These are phyloP conservation scores for Heptranchias perlo DNA, from an alignment of 2,113 vertebrate species.

Conservation along the genomic window DNA sequence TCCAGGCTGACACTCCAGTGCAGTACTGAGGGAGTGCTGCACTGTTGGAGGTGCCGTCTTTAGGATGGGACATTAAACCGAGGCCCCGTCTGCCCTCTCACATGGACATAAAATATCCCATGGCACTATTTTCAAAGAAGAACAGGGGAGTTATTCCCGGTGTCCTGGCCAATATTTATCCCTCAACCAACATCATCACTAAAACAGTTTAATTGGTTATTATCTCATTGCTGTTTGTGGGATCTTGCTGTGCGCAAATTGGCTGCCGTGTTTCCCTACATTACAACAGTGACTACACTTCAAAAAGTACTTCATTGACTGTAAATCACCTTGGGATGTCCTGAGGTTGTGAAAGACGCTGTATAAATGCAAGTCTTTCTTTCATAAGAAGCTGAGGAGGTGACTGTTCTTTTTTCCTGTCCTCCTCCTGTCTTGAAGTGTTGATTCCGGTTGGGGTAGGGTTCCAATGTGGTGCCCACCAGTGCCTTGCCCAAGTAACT, in stretches of 20 bases:
- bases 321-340: not conserved
- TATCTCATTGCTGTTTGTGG: not conserved
- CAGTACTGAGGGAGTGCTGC: not conserved
- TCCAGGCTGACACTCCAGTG: not conserved
- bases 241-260: not conserved
- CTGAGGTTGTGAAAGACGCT: not conserved
- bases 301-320: not conserved
- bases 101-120: not conserved
- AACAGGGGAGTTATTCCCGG: not conserved
- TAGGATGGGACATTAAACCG: not conserved
- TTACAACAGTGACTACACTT: not conserved
- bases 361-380: not conserved
- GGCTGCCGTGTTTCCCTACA: not conserved
- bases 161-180: not conserved
- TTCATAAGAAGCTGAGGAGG: not conserved
- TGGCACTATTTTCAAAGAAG: not conserved
- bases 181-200: not conserved
- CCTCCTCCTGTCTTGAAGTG: not conserved
- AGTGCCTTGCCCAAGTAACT: not conserved
- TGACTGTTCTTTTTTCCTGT: not conserved
- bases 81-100: not conserved
- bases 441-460: not conserved
- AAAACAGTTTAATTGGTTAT: not conserved
- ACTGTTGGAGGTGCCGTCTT: not conserved
- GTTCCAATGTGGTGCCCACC: not conserved